phyloP scores from a whole-genome alignment of 2,797 vertebrate species.

The Xiphophorus birchmanni region DNA sequence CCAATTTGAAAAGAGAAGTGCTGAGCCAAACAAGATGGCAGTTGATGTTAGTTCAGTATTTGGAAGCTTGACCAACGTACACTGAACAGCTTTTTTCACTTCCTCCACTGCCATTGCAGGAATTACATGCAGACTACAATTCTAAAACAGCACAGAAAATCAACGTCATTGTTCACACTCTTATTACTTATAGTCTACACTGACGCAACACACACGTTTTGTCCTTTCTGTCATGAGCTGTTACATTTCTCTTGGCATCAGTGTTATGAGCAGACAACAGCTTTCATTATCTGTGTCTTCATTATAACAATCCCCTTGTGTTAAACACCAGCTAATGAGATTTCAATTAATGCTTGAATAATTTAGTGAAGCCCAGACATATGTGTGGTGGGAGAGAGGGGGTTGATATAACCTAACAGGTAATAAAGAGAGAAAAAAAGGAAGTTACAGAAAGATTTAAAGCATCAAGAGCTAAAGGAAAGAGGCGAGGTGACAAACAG shows the following conservation, averaged over 20 bases:
- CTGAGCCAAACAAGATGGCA: too few species aligned
- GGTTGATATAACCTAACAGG: slow-evolving; percentile 25
- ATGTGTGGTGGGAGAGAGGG: slow-evolving; percentile 13
- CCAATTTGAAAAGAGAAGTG: too few species aligned
- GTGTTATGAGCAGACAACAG: slow-evolving; percentile 49
- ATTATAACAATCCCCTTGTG: slow-evolving; percentile 64
- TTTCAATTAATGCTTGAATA: slow-evolving; percentile 68
- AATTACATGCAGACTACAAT: too few species aligned
- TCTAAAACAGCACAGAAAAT: too few species aligned
- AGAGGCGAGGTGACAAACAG: slow-evolving; percentile 36
- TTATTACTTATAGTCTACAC: background rate
- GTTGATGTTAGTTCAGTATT: too few species aligned
- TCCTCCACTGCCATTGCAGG: too few species aligned
- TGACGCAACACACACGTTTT: slow-evolving; percentile 12
- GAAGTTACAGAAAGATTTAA: slow-evolving; percentile 28
- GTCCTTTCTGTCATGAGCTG: slow-evolving; percentile 26
- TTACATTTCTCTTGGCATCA: slow-evolving; percentile 39
- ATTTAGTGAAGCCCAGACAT: slow-evolving; percentile 67
- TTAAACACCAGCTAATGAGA: slow-evolving; percentile 70
- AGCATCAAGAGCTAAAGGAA: slow-evolving; percentile 23
- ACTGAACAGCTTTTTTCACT: too few species aligned
- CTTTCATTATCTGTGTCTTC: slow-evolving; percentile 67
- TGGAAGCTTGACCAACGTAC: too few species aligned
- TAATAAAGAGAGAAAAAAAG: slow-evolving; percentile 26
- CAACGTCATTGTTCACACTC: background rate